Evolutionary conservation across 2,113 vertebrate genomes (phyloP).

Genomic region (Sebastes fasciatus): DNA sequence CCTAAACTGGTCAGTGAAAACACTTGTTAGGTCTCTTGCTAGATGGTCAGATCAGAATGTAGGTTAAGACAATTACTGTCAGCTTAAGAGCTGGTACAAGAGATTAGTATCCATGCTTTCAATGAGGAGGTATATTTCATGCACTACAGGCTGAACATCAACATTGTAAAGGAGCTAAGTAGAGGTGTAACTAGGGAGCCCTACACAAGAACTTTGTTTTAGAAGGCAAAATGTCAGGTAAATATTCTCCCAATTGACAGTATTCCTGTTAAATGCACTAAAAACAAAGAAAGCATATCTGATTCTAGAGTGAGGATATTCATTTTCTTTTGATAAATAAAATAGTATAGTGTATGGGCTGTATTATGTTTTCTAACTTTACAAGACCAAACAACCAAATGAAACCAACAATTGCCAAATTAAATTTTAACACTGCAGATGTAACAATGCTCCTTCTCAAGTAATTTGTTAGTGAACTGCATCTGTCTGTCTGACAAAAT

Average conservation of each 20-base stretch:
- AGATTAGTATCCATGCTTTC: constrained; percentile 54
- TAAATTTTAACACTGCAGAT: neutral
- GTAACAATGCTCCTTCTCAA: neutral
- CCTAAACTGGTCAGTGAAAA: constrained; percentile 23
- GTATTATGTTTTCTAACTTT: neutral
- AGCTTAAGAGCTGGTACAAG: constrained; percentile 58
- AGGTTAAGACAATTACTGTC: constrained; percentile 80
- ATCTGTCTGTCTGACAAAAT: neutral
- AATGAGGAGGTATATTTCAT: constrained; percentile 21
- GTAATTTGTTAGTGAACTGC: neutral
- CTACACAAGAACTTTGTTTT: neutral
- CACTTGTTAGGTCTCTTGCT: constrained; percentile 18
- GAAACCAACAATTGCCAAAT: neutral
- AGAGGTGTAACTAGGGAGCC: neutral
- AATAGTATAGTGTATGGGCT: neutral
- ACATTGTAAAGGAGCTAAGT: constrained; percentile 11
- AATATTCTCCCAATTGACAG: neutral
- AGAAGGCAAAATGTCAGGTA: neutral
- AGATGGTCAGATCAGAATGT: constrained; percentile 62
- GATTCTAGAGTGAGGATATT: neutral
- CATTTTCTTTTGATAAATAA: neutral
- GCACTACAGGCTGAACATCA: constrained; percentile 7
- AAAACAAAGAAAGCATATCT: neutral
- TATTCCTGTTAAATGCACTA: constrained; percentile 6
- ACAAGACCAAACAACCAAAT: neutral